These are phyloP conservation scores for Sternotherus odoratus DNA, from an alignment of 2,797 vertebrate species.

Conservation along the genomic window DNA sequence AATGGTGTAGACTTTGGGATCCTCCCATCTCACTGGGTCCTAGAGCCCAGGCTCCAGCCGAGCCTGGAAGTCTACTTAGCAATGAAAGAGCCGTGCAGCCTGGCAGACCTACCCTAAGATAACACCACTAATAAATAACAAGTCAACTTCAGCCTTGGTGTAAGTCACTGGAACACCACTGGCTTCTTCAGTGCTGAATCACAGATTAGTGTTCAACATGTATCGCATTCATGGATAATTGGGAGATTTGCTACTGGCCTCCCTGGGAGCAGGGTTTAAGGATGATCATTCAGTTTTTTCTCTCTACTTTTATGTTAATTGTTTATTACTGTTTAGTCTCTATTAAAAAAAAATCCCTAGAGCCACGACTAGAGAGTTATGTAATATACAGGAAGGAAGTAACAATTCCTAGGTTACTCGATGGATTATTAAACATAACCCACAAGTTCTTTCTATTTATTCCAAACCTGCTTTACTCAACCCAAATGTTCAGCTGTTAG, in stretches of 20 bases:
- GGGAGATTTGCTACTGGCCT: not conserved
- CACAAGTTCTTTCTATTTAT: not conserved
- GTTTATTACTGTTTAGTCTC: constrained; percentile 42
- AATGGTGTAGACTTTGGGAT: too few relatives aligned
- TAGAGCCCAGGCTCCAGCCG: too few relatives aligned
- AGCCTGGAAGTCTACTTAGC: not conserved
- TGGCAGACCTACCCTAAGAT: not conserved
- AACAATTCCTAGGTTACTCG: constrained; percentile 39
- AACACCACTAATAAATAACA: not conserved
- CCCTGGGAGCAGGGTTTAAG: constrained; percentile 30
- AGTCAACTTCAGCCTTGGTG: not conserved
- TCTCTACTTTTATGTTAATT: constrained; percentile 51
- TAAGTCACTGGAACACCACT: not conserved
- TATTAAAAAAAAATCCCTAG: not conserved
- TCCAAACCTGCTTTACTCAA: not conserved
- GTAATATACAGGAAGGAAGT: constrained; percentile 54
- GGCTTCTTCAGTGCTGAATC: not conserved
- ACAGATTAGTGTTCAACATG: not conserved
- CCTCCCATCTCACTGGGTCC: too few relatives aligned
- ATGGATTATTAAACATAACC: constrained; percentile 23
- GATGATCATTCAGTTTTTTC: not conserved
- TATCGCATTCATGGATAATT: not conserved
- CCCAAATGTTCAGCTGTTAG: not conserved
- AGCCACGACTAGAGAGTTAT: constrained; percentile 24
- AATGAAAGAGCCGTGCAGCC: too few relatives aligned